A percentile compares a stretch with the other conserved stretches of the same genome.
These are phyloP conservation scores for Quadroppia sp. DNA, from an alignment of 2,888 invertebrate species.

Conservation along the genomic window DNA sequence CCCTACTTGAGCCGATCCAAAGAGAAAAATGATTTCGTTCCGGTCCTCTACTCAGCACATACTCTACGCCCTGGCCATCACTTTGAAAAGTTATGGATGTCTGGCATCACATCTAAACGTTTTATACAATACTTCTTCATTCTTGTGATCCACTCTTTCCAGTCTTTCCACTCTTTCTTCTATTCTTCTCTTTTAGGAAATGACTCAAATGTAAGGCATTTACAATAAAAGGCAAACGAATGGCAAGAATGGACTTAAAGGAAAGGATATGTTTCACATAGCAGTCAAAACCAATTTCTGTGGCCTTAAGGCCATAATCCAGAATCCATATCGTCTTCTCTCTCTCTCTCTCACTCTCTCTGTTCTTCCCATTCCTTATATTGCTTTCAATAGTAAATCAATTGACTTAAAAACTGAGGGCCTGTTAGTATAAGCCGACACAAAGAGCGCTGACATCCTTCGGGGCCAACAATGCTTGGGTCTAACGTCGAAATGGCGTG, in stretches of 20 bases:
- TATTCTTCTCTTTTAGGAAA: conserved; percentile 13
- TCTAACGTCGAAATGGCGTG: too few species aligned
- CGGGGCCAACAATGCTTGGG: too few species aligned
- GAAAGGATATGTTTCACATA: conserved; percentile 6
- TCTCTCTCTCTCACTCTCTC: too few species aligned
- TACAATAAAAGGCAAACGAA: not conserved
- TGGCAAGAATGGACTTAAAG: not conserved
- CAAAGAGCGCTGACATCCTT: too few species aligned
- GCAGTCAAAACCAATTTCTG: not conserved
- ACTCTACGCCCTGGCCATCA: not conserved
- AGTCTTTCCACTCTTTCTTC: not conserved
- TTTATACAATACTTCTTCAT: conserved; percentile 23
- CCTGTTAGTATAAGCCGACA: too few species aligned
- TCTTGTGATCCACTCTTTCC: conserved; percentile 13
- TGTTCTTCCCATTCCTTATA: too few species aligned
- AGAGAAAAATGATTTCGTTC: conserved; percentile 33
- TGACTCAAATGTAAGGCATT: conserved; percentile 6
- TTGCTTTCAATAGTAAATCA: too few species aligned
- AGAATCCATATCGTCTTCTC: conserved; percentile 27
- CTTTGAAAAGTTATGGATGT: conserved; percentile 2
- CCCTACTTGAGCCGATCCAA: conserved; percentile 10
- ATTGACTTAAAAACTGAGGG: too few species aligned
- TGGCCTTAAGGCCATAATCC: conserved; percentile 17
- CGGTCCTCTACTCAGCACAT: conserved; percentile 6
- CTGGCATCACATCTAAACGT: conserved; percentile 14